phyloP scores from a whole-genome alignment of 2,888 invertebrate species.

The Pristionchus fissidentatus region DNA sequence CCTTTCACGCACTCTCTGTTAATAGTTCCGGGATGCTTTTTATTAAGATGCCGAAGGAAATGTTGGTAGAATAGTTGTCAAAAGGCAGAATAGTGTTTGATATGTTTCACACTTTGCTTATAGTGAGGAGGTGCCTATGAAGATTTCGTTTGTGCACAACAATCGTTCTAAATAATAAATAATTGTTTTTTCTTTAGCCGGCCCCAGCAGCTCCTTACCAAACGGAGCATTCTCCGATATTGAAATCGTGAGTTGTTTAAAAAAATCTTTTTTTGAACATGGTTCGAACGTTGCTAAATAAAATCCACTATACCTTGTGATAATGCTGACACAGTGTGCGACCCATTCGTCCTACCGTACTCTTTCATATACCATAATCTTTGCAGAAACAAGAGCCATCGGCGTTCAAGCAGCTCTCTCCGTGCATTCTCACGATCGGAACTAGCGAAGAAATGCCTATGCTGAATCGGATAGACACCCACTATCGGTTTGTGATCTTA shows the following conservation, averaged over 20 bases:
- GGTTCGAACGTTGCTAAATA: too few species aligned
- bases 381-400: slow-evolving; percentile 33
- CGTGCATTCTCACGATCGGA: neutral
- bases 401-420: slow-evolving; percentile 26
- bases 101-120: neutral
- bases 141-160: neutral
- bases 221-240: neutral
- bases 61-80: too few species aligned
- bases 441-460: slow-evolving; percentile 29
- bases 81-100: neutral
- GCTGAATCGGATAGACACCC: slow-evolving; percentile 27
- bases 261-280: neutral
- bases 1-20: too few species aligned
- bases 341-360: neutral
- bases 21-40: too few species aligned
- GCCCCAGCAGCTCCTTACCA: neutral
- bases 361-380: neutral
- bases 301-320: neutral
- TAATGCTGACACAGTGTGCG: neutral
- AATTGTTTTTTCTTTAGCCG: neutral
- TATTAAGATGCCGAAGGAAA: too few species aligned
- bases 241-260: neutral
- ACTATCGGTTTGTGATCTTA: too few species aligned
- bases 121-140: too few species aligned
- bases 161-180: too few species aligned